Conservation (phyloP, 2,797 vertebrate species). For the Geotria australis region DNA sequence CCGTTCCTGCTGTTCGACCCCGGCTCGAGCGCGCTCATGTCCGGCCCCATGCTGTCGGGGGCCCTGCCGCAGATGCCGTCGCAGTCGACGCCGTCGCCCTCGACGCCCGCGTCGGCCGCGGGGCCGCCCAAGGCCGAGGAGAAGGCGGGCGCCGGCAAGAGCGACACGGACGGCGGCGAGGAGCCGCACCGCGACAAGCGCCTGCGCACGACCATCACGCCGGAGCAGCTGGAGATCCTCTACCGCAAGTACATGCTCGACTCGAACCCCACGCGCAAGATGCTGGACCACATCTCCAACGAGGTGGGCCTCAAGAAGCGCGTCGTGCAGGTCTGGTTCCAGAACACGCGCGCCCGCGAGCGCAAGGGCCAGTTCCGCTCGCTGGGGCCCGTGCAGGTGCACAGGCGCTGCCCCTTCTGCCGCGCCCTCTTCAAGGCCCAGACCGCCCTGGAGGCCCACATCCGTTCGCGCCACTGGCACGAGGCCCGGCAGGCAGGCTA, state of each 20-base stretch:
- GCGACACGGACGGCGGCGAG: conserved; percentile 87
- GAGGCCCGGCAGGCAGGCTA: conserved; percentile 95
- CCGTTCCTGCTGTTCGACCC: conserved; percentile 97
- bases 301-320: conserved; percentile 96
- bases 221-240: conserved; percentile 84
- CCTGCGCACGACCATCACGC: conserved; percentile 85
- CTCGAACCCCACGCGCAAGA: conserved; percentile 93
- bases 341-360: conserved; percentile 86
- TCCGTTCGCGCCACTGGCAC: conserved; percentile 95
- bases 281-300: conserved; percentile 95
- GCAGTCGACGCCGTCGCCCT: conserved; percentile 80
- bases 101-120: conserved; percentile 79
- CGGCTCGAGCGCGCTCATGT: conserved; percentile 53
- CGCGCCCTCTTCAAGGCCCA: conserved; percentile 95
- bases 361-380: conserved; percentile 93
- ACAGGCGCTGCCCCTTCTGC: conserved; percentile 85
- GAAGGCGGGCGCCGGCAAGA: conserved; percentile 81
- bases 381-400: conserved; percentile 80
- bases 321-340: conserved; percentile 97
- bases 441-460: conserved; percentile 88
- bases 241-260: conserved; percentile 96
- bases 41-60: conserved; percentile 72
- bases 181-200: conserved; percentile 93
- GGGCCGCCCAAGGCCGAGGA: conserved; percentile 89
- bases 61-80: conserved; percentile 74